phyloP scores from a whole-genome alignment of 2,113 vertebrate species.

The Lepus europaeus region DNA sequence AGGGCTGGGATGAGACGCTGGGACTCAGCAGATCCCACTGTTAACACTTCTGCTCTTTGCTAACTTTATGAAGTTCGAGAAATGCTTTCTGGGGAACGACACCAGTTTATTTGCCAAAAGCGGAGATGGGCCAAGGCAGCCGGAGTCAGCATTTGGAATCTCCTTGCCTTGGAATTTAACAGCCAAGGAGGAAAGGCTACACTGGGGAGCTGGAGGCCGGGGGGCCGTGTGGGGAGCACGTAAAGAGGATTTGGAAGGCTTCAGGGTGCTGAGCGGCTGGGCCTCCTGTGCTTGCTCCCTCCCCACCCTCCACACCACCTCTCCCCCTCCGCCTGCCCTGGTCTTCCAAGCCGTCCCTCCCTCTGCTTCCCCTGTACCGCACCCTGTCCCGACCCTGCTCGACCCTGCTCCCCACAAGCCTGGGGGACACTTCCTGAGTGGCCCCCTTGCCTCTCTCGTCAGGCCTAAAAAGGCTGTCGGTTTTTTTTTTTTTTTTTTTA shows the following conservation, averaged over 20 bases:
- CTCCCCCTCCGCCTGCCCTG: too few relatives aligned
- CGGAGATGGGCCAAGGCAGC: slow-evolving; percentile 78
- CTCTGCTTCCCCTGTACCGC: neutral
- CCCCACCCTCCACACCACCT: neutral
- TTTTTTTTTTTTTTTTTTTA: neutral
- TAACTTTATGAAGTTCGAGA: slow-evolving; percentile 83
- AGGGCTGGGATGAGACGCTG: slow-evolving; percentile 82
- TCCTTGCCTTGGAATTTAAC: slow-evolving; percentile 69
- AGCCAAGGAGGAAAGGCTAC: slow-evolving; percentile 71
- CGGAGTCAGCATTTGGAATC: slow-evolving; percentile 81
- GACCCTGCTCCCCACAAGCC: neutral
- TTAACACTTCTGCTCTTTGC: slow-evolving; percentile 83
- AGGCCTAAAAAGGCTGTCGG: neutral
- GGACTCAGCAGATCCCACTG: slow-evolving; percentile 81
- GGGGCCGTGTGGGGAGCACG: slow-evolving; percentile 34
- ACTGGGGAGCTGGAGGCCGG: neutral
- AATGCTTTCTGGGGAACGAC: slow-evolving; percentile 81
- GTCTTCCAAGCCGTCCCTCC: slow-evolving; percentile 24
- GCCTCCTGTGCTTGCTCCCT: slow-evolving; percentile 13
- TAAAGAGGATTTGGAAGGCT: slow-evolving; percentile 67
- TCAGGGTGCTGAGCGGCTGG: slow-evolving; percentile 28
- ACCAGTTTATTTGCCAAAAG: slow-evolving; percentile 76
- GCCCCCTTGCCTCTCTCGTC: neutral
- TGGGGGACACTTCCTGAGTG: neutral
- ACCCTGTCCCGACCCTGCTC: neutral